A percentile compares a stretch with the other conserved stretches of the same genome.
phyloP scores from a whole-genome alignment of 2,797 vertebrate genomes.

The Catamblyrhynchus diadema region DNA sequence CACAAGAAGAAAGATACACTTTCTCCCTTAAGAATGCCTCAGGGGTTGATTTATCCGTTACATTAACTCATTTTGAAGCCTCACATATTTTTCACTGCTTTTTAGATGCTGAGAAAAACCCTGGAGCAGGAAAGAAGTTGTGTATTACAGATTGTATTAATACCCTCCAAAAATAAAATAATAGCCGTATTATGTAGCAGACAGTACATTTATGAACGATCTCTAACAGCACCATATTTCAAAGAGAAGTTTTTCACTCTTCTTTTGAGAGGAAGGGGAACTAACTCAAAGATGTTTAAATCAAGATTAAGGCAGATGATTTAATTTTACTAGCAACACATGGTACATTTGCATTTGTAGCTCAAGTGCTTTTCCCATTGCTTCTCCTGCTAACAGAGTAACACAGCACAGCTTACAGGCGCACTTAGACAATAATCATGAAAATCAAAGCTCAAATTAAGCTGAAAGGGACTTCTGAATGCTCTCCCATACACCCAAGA shows the following conservation, averaged over 20 bases:
- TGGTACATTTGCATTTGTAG: neutral
- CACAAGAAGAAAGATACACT: slow-evolving; percentile 31
- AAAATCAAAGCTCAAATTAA: neutral
- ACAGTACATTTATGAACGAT: rapidly evolving
- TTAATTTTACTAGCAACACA: neutral
- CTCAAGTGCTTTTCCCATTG: neutral
- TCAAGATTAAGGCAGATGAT: neutral
- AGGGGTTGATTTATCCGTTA: neutral
- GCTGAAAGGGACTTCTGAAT: neutral
- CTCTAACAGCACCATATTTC: neutral
- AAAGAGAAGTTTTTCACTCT: neutral
- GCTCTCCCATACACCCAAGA: neutral
- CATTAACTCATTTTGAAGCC: slow-evolving; percentile 15
- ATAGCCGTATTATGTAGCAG: neutral
- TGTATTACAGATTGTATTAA: neutral
- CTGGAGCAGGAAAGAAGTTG: neutral
- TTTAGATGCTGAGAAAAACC: neutral
- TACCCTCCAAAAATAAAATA: neutral
- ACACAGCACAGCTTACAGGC: neutral
- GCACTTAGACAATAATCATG: neutral
- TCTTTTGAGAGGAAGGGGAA: neutral
- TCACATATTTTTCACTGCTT: neutral
- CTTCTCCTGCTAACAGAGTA: neutral
- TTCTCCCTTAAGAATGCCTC: slow-evolving; percentile 33
- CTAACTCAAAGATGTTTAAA: neutral